These are phyloP conservation scores for Xanthostigma xanthostigma DNA, from an alignment of 2,888 invertebrate species.

Conservation along the genomic window DNA sequence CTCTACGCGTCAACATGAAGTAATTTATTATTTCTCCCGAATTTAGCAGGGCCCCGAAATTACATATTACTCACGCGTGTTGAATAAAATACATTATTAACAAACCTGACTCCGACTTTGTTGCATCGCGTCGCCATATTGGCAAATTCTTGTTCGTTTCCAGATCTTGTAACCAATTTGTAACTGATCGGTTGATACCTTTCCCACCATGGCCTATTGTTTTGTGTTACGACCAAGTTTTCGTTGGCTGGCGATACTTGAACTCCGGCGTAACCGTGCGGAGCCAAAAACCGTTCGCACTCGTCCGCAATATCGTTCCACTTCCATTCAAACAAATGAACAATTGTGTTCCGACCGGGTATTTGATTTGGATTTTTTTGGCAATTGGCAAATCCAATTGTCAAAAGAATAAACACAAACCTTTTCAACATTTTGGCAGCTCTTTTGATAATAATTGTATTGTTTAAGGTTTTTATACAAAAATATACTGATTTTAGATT, in stretches of 20 bases:
- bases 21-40: too few species aligned
- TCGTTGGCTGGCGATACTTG: slow-evolving; percentile 44
- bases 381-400: background rate
- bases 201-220: slow-evolving; percentile 70
- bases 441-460: too few species aligned
- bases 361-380: slow-evolving; percentile 42
- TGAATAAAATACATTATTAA: slow-evolving; percentile 10
- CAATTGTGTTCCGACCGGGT: slow-evolving; percentile 46
- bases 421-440: too few species aligned
- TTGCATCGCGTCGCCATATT: slow-evolving; percentile 72
- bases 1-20: too few species aligned
- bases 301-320: slow-evolving; percentile 66
- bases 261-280: background rate
- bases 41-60: too few species aligned
- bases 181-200: slow-evolving; percentile 81
- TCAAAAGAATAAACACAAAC: too few species aligned
- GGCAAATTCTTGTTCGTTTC: slow-evolving; percentile 52
- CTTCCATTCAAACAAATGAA: slow-evolving; percentile 71
- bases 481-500: too few species aligned
- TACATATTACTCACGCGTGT: too few species aligned
- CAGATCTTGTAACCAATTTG: slow-evolving; percentile 57
- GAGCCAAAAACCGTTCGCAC: slow-evolving; percentile 56
- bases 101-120: slow-evolving; percentile 52
- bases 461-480: too few species aligned
- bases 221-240: slow-evolving; percentile 28